Evolutionary conservation across 2,888 invertebrate genomes (phyloP).

Genomic region (Leptarthrus brevirostris): DNA sequence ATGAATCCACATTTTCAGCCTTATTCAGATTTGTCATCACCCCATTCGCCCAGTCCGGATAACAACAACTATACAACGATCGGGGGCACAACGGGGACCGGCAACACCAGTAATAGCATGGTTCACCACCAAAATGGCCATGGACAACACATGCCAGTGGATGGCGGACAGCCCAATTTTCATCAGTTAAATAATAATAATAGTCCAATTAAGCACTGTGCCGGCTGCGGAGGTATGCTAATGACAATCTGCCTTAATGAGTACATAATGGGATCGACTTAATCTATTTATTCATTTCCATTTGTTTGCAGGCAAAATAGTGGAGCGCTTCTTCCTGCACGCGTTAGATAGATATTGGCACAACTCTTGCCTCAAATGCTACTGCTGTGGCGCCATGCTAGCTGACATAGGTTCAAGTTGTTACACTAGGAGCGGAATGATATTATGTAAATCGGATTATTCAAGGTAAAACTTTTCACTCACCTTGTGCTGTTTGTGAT

Average conservation of each 20-base stretch:
- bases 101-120: constrained; percentile 49
- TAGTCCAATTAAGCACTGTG: constrained; percentile 78
- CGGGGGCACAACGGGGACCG: constrained; percentile 60
- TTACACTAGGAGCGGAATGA: constrained; percentile 91
- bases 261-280: constrained; percentile 29
- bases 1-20: constrained; percentile 91
- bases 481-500: too few relatives aligned
- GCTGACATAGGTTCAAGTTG: constrained; percentile 90
- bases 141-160: constrained; percentile 54
- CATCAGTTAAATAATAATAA: constrained; percentile 59
- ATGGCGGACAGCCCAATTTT: constrained; percentile 55
- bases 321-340: constrained; percentile 87
- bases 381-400: constrained; percentile 85
- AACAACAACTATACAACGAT: constrained; percentile 71
- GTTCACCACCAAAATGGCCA: constrained; percentile 62
- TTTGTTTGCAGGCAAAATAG: constrained; percentile 72
- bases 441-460: constrained; percentile 93
- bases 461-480: constrained; percentile 78
- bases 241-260: constrained; percentile 40
- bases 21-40: constrained; percentile 80
- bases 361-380: constrained; percentile 91
- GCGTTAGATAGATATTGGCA: constrained; percentile 95
- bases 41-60: constrained; percentile 78
- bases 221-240: constrained; percentile 80
- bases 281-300: constrained; percentile 20